Conservation (phyloP, 2,797 vertebrate species). For the Podarcis siculus region DNA sequence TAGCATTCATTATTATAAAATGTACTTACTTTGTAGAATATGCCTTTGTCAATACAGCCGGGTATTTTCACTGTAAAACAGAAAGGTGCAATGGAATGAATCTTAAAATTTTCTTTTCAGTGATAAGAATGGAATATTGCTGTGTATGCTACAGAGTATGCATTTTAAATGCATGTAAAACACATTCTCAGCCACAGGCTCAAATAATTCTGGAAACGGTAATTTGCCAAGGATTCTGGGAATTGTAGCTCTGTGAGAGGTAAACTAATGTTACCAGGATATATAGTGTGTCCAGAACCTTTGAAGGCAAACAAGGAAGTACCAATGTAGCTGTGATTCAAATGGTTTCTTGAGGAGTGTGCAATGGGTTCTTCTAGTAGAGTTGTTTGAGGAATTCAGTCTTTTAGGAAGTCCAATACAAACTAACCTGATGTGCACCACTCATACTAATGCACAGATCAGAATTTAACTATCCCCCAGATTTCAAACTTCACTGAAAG, state of each 20-base stretch:
- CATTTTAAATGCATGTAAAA: neutral
- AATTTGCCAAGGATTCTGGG: too few relatives aligned
- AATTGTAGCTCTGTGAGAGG: too few relatives aligned
- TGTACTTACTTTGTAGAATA: constrained; percentile 70
- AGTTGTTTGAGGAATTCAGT: neutral
- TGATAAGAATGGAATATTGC: neutral
- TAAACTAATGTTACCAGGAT: too few relatives aligned
- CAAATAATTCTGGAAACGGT: too few relatives aligned
- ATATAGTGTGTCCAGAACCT: too few relatives aligned
- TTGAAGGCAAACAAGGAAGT: neutral
- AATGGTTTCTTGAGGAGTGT: neutral
- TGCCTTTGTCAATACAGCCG: constrained; percentile 65
- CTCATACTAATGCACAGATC: neutral
- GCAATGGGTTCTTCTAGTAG: neutral
- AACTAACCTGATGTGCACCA: neutral
- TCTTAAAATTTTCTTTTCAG: neutral
- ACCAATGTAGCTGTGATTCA: neutral
- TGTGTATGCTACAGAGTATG: too few relatives aligned
- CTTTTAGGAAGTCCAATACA: neutral
- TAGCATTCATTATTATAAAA: neutral
- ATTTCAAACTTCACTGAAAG: neutral
- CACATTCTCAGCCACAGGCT: too few relatives aligned
- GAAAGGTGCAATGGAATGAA: constrained; percentile 21
- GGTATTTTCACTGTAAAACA: constrained; percentile 42
- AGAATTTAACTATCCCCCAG: neutral